Conservation (phyloP, 2,888 invertebrate species). For the Nowickia ferox region DNA sequence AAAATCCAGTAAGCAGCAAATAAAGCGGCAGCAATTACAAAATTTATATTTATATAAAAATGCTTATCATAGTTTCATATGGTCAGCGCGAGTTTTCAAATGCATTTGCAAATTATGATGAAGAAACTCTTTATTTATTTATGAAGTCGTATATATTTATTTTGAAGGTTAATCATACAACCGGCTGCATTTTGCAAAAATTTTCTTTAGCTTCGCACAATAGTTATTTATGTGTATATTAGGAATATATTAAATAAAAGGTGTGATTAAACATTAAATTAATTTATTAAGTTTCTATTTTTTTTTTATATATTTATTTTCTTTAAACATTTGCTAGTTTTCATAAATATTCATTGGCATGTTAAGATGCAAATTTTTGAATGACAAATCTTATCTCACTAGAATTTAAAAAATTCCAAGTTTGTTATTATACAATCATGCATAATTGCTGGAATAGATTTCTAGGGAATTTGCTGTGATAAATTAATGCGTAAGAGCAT, state of each 20-base stretch:
- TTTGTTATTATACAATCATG: too few relatives aligned
- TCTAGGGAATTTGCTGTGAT: too few relatives aligned
- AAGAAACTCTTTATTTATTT: slow-evolving; percentile 29
- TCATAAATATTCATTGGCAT: slow-evolving; percentile 39
- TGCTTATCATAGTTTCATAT: not conserved
- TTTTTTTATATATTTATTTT: not conserved
- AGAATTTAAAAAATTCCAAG: too few relatives aligned
- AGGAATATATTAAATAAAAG: slow-evolving; percentile 55
- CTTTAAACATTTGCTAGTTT: not conserved
- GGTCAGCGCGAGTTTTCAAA: slow-evolving; percentile 1
- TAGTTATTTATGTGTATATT: slow-evolving; percentile 32
- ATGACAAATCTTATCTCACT: too few relatives aligned
- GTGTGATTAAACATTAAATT: slow-evolving; percentile 62
- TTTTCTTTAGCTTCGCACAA: slow-evolving; percentile 6
- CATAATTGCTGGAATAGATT: too few relatives aligned
- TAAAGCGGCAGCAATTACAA: slow-evolving; percentile 46
- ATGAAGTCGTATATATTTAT: slow-evolving; percentile 34
- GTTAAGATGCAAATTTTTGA: too few relatives aligned
- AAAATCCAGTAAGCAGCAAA: slow-evolving; percentile 35
- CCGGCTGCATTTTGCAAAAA: slow-evolving; percentile 2
- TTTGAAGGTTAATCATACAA: slow-evolving; percentile 67
- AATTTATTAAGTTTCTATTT: slow-evolving; percentile 26
- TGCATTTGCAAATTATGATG: slow-evolving; percentile 44
- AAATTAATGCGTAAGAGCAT: too few relatives aligned
- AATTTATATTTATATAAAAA: slow-evolving; percentile 19